phyloP scores from a whole-genome alignment of 2,797 vertebrate species.

The Gambusia yucatana region DNA sequence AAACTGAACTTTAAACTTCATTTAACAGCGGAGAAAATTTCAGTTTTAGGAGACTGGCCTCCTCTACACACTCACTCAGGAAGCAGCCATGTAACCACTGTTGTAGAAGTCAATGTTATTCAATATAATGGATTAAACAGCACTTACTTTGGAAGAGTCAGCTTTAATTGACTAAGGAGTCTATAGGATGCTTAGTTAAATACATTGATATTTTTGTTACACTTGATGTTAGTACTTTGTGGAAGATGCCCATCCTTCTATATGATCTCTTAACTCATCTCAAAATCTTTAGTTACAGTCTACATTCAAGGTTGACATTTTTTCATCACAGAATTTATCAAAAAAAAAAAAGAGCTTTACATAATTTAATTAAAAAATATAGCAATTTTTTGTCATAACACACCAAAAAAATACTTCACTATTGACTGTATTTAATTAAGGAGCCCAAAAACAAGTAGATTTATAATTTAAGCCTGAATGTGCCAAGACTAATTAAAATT shows the following conservation, averaged over 20 bases:
- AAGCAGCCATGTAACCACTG: neutral
- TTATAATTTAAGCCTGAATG: neutral
- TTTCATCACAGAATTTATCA: neutral
- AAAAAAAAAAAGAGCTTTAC: neutral
- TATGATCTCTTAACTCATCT: neutral
- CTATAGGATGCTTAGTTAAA: neutral
- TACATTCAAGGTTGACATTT: neutral
- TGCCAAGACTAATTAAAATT: neutral
- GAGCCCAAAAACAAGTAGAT: neutral
- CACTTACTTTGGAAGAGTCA: neutral
- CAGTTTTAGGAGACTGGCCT: neutral
- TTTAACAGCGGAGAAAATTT: neutral
- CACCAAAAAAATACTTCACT: neutral
- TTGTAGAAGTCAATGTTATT: neutral
- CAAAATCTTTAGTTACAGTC: neutral
- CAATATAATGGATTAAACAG: constrained; percentile 4
- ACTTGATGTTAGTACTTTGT: neutral
- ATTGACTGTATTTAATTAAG: neutral
- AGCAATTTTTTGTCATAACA: neutral
- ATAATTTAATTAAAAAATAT: neutral
- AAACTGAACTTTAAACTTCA: neutral
- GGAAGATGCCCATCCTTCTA: neutral
- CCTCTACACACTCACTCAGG: neutral
- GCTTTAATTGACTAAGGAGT: neutral
- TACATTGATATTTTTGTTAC: neutral